Base-by-base conservation (phyloP, 2,797 vertebrate species). In the Remorina albescens region DNA sequence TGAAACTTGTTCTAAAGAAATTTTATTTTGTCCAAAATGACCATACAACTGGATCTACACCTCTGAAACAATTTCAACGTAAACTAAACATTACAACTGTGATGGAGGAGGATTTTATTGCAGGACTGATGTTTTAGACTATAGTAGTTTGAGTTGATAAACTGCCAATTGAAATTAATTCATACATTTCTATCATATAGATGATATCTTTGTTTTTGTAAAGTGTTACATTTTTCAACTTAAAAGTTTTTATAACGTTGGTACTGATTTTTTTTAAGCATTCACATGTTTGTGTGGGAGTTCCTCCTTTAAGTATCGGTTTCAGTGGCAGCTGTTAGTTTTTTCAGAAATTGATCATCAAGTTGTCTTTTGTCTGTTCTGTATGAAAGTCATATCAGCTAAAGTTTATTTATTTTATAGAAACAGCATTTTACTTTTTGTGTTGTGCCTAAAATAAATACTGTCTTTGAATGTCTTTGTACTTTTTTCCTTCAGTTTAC, bases 401-500 rank as follows among this genome's bases (percentile, higher is more conserved):
- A 36, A 76, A 73, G 56, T 41, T 26, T 47, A 71, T 76, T 78
- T 70, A 19, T 72, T 67, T 18, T 46, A 9, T 36, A 61, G 4
- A 11, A 7, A 8, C 11, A n/a, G 13, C n/a, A 9, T 7, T 36
- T 30, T 25, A 58, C 32, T 39, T 41, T 8, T 15, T 13, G 44
- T 23, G 42, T 13, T 41, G 0, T n/a, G n/a, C n/a, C 34, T 61
- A 5, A 30, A 53, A 16, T 12, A 34, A 28, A 34, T 21, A 3
- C 2, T 6, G 8, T 56, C 1, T 44, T 41, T 47, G 8, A 55
- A 2, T n/a, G n/a, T n/a, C n/a, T 44, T 37, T 19, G 1, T 32
- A 19, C 56, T 30, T 1, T 41, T 18, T 30, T 57, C n/a, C n/a
- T n/a, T n/a, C n/a, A n/a, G n/a, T n/a, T n/a, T n/a, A n/a, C n/a